Evolutionary conservation across 64 coral and sea anemone genomes (phyloP).

Genomic region (Acropora yongei): DNA sequence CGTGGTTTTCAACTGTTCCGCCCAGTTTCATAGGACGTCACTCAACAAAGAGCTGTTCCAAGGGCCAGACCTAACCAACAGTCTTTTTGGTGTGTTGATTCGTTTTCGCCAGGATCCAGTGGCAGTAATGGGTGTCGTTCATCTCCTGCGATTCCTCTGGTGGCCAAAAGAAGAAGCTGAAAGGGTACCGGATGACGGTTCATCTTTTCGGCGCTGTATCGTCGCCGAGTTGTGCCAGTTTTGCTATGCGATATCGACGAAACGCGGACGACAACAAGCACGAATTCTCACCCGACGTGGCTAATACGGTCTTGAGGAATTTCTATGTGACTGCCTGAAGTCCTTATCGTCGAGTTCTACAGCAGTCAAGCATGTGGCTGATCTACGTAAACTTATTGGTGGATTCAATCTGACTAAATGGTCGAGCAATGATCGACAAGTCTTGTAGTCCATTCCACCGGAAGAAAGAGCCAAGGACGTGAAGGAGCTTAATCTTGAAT

Average conservation of each 20-base stretch:
- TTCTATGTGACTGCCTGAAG: slow-evolving; percentile 69
- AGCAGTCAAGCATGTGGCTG: not conserved
- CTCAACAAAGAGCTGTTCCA: not conserved
- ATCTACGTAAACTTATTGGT: slow-evolving; percentile 31
- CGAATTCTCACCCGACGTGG: not conserved
- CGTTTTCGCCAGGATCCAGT: slow-evolving; percentile 24
- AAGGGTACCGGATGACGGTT: slow-evolving; percentile 23
- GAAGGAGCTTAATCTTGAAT: slow-evolving; percentile 35
- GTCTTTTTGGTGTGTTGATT: slow-evolving; percentile 3
- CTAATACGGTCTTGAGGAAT: not conserved
- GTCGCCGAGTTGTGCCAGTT: too few relatives aligned
- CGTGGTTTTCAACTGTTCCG: not conserved
- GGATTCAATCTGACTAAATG: slow-evolving; percentile 44
- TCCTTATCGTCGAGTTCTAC: too few relatives aligned
- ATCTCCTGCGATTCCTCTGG: slow-evolving; percentile 22
- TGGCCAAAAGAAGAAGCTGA: slow-evolving; percentile 45
- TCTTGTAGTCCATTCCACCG: slow-evolving; percentile 30
- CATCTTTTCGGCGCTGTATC: too few relatives aligned
- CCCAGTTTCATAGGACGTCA: not conserved
- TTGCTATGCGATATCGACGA: too few relatives aligned
- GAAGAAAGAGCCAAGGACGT: slow-evolving; percentile 28
- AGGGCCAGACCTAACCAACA: slow-evolving; percentile 7
- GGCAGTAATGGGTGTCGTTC: not conserved
- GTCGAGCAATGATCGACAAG: slow-evolving; percentile 24
- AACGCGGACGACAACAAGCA: too few relatives aligned